Base-by-base conservation (phyloP, 2,888 invertebrate species). In the Spicauda simplicius region DNA sequence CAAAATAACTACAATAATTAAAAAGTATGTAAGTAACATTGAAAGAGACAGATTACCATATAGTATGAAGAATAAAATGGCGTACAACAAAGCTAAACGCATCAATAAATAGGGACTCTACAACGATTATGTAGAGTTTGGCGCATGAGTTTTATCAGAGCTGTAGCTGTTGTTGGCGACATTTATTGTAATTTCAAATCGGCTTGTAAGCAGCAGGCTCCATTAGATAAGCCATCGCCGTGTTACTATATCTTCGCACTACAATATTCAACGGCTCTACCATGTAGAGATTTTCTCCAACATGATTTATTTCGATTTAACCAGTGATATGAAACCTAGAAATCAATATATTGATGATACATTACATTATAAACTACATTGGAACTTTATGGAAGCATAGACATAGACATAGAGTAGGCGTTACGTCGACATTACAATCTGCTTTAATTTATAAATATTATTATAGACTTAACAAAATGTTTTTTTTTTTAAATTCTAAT, bases 141-240 rank as follows among this genome's bases (percentile, higher is more conserved):
- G 80, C 83, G 82, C 83, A 83, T 87, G 89, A 89, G 89, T 87
- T 90, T 90, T 80, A 80, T 82, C 78, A 81, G 64, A 57, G 56
- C 25, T 20, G 68, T 78, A 76, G 72, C 76, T 73, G 81, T 81
- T 84, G 87, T 82, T 81, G 82, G 75, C 78, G 84, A 84, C 85
- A 83, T 87, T 88, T 87, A 91, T 91, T 91, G 86, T 90, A 91
- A 89, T 87, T 91, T 90, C 80, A 91, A 90, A 91, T 90, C 86
- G 75, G 85, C 77, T 81, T 84, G 84, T 84, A 84, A 82, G 76
- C 79, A 74, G 53, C 58, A 41, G 79, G 70, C 66, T 74, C 72
- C 68, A 68, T 67, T 73, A 74, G 76, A 76, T 75, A 77, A 74
- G 64, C 67, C 58, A 54, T 68, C 71, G 50, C 76, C 77, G 59